phyloP scores from a whole-genome alignment of 2,797 vertebrate species.

The Erpetoichthys calabaricus region DNA sequence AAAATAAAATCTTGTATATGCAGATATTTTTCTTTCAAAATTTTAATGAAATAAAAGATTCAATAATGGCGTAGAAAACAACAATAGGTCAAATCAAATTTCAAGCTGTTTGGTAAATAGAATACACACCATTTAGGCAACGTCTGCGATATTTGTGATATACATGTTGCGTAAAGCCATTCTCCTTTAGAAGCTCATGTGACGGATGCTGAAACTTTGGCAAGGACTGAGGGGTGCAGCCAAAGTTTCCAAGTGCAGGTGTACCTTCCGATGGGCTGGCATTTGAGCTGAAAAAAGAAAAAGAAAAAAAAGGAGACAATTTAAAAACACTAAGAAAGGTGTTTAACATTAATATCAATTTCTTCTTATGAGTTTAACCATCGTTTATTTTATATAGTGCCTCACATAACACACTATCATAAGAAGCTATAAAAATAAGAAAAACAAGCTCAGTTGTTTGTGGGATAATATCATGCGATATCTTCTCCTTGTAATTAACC shows the following conservation, averaged over 20 bases:
- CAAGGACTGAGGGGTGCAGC: slow-evolving; percentile 91
- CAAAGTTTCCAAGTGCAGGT: slow-evolving; percentile 67
- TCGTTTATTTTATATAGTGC: neutral
- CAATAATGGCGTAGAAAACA: too few relatives aligned
- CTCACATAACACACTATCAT: neutral
- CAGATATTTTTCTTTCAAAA: too few relatives aligned
- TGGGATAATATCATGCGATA: too few relatives aligned
- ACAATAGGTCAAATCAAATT: too few relatives aligned
- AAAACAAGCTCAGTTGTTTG: too few relatives aligned
- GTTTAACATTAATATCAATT: too few relatives aligned
- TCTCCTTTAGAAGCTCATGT: slow-evolving; percentile 95
- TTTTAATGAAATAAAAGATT: too few relatives aligned
- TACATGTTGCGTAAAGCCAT: slow-evolving; percentile 97
- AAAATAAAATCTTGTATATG: too few relatives aligned
- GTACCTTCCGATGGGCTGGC: slow-evolving; percentile 85
- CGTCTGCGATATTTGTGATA: slow-evolving; percentile 98
- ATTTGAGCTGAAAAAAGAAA: slow-evolving; percentile 54
- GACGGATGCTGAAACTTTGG: slow-evolving; percentile 98
- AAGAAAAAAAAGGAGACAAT: neutral
- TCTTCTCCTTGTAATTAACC: too few relatives aligned
- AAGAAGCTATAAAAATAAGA: neutral
- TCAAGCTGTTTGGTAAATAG: too few relatives aligned
- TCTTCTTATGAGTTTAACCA: neutral
- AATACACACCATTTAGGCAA: slow-evolving; percentile 82
- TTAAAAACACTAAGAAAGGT: neutral